Conservation (phyloP, 2,888 invertebrate species). For the Cephalotes varians region DNA sequence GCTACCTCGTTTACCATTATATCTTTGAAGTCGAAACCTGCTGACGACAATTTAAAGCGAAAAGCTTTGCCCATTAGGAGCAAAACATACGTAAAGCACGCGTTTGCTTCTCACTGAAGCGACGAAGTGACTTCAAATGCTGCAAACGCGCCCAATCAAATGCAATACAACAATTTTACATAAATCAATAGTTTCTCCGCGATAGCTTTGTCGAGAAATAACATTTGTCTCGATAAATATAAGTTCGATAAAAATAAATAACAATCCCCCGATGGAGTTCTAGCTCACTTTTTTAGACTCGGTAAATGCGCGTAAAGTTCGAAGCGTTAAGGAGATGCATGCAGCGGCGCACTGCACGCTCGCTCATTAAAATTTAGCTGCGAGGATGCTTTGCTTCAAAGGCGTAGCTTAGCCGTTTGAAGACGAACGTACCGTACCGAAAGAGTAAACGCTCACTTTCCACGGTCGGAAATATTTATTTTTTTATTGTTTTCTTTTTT, state of each 20-base stretch:
- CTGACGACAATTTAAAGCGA: slow-evolving; percentile 68
- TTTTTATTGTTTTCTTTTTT: neutral
- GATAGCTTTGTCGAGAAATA: slow-evolving; percentile 14
- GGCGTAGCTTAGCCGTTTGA: slow-evolving; percentile 31
- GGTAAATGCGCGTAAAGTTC: slow-evolving; percentile 35
- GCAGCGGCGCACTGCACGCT: slow-evolving; percentile 29
- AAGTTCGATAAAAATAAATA: neutral
- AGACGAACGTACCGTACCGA: slow-evolving; percentile 25
- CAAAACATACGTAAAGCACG: slow-evolving; percentile 75
- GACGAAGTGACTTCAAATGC: slow-evolving; percentile 25
- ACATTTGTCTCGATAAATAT: slow-evolving; percentile 19
- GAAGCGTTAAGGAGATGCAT: slow-evolving; percentile 30
- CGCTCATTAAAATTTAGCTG: slow-evolving; percentile 53
- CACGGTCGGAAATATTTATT: neutral
- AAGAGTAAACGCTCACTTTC: slow-evolving; percentile 29
- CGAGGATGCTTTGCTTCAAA: slow-evolving; percentile 33
- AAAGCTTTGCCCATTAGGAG: slow-evolving; percentile 68
- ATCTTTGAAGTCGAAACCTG: slow-evolving; percentile 37
- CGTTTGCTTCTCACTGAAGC: slow-evolving; percentile 47
- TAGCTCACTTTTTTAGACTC: slow-evolving; percentile 44
- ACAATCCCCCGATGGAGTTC: neutral
- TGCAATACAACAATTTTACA: neutral
- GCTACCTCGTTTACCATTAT: slow-evolving; percentile 26
- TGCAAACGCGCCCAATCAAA: slow-evolving; percentile 3
- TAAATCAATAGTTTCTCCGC: neutral